These are phyloP conservation scores for Atrina japonica DNA, from an alignment of 2,888 invertebrate species.

Conservation along the genomic window DNA sequence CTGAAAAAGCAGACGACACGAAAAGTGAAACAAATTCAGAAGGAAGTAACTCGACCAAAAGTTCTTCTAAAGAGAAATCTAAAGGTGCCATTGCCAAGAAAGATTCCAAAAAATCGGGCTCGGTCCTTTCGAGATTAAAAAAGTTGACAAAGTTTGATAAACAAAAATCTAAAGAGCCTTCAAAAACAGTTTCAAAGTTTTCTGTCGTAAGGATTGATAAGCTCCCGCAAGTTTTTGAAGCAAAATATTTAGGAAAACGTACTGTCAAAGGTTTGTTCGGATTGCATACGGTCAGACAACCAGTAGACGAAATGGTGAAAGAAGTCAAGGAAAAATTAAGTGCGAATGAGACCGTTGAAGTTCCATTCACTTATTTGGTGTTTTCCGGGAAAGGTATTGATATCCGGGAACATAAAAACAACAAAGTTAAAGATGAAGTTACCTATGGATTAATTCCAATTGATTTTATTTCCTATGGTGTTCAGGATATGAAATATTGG, in stretches of 20 bases:
- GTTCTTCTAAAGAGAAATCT: slow-evolving; percentile 11
- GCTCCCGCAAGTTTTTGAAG: slow-evolving; percentile 79
- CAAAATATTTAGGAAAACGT: slow-evolving; percentile 77
- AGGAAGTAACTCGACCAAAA: slow-evolving; percentile 20
- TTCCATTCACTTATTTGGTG: slow-evolving; percentile 76
- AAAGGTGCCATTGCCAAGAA: slow-evolving; percentile 42
- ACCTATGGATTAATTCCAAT: slow-evolving; percentile 72
- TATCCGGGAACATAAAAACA: slow-evolving; percentile 71
- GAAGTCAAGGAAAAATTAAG: slow-evolving; percentile 67
- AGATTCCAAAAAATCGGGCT: slow-evolving; percentile 44
- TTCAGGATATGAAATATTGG: slow-evolving; percentile 79
- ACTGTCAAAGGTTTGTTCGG: slow-evolving; percentile 76
- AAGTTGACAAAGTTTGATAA: slow-evolving; percentile 67
- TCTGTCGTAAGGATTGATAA: slow-evolving; percentile 70
- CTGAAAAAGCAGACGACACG: slow-evolving; percentile 30
- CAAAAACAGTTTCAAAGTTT: slow-evolving; percentile 61
- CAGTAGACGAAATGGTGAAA: slow-evolving; percentile 76
- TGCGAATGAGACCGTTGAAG: slow-evolving; percentile 67
- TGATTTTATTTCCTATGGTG: slow-evolving; percentile 79
- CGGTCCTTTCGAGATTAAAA: slow-evolving; percentile 61
- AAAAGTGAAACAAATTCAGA: slow-evolving; percentile 18
- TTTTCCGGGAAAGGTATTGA: slow-evolving; percentile 75
- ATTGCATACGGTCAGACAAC: slow-evolving; percentile 74
- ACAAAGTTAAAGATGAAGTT: slow-evolving; percentile 61
- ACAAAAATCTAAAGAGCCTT: slow-evolving; percentile 41